Conservation (phyloP, 2,797 vertebrate species). For the Enteromius afrohamiltoni region DNA sequence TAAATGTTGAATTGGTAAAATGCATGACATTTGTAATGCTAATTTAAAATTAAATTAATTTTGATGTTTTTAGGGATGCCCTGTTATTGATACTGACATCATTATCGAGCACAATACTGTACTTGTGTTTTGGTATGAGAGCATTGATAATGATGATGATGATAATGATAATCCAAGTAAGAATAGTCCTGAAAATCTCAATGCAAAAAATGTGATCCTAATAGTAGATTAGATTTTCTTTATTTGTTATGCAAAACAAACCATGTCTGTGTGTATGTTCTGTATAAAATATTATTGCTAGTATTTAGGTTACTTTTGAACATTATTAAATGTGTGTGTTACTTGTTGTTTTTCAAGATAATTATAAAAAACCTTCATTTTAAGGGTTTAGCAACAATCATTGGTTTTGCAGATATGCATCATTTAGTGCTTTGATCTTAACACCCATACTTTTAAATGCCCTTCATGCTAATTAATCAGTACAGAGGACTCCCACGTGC, state of each 20-base stretch:
- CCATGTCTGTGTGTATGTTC: not conserved
- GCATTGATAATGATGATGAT: too few relatives aligned
- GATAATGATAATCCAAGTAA: too few relatives aligned
- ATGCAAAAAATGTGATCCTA: not conserved
- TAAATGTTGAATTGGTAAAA: not conserved
- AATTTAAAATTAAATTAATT: not conserved
- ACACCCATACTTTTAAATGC: not conserved
- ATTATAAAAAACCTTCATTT: not conserved
- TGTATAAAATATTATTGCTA: not conserved
- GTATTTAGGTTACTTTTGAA: not conserved
- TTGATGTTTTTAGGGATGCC: not conserved
- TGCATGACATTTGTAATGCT: not conserved
- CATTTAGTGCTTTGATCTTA: not conserved
- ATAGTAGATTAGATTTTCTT: not conserved
- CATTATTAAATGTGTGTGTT: not conserved
- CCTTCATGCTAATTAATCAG: not conserved
- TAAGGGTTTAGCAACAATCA: not conserved
- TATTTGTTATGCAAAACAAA: not conserved
- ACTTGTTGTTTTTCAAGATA: not conserved
- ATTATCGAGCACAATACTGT: not conserved
- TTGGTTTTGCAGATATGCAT: not conserved
- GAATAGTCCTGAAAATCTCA: not conserved
- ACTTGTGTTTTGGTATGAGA: too few relatives aligned
- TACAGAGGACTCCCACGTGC: not conserved
- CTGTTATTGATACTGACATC: not conserved